Evolutionary conservation across 2,888 invertebrate genomes (phyloP).

Genomic region (Macrosiphum euphorbiae): DNA sequence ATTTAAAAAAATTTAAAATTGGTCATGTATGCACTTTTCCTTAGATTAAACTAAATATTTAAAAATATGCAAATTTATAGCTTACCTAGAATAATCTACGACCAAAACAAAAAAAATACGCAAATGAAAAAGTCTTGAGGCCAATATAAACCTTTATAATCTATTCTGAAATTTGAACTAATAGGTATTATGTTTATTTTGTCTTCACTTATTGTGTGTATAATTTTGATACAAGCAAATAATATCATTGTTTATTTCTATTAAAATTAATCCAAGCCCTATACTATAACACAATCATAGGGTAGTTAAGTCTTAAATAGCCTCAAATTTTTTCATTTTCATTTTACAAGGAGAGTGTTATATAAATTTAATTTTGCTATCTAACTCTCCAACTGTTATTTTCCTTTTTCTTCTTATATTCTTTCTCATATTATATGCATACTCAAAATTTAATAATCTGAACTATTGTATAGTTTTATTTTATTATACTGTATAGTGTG

Average conservation of each 20-base stretch:
- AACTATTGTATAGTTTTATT: not conserved
- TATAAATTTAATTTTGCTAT: not conserved
- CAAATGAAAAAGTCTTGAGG: too few relatives aligned
- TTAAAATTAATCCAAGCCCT: not conserved
- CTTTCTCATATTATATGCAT: not conserved
- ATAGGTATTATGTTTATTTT: not conserved
- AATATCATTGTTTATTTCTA: not conserved
- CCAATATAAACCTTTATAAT: not conserved
- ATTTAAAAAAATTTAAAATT: too few relatives aligned
- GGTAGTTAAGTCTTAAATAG: too few relatives aligned
- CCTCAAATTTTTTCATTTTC: not conserved
- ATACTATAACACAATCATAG: not conserved
- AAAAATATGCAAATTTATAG: too few relatives aligned
- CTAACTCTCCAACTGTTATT: not conserved
- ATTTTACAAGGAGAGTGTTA: not conserved
- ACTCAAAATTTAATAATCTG: not conserved
- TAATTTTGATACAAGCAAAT: not conserved
- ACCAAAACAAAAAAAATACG: too few relatives aligned
- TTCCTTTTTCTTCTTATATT: not conserved
- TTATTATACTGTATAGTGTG: not conserved
- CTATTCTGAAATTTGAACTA: not conserved
- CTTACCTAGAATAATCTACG: too few relatives aligned
- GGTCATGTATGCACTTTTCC: too few relatives aligned
- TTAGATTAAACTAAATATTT: too few relatives aligned
- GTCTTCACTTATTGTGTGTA: not conserved